These are phyloP conservation scores for Daubentonia madagascariensis DNA, from an alignment of 2,113 vertebrate species.

Conservation along the genomic window DNA sequence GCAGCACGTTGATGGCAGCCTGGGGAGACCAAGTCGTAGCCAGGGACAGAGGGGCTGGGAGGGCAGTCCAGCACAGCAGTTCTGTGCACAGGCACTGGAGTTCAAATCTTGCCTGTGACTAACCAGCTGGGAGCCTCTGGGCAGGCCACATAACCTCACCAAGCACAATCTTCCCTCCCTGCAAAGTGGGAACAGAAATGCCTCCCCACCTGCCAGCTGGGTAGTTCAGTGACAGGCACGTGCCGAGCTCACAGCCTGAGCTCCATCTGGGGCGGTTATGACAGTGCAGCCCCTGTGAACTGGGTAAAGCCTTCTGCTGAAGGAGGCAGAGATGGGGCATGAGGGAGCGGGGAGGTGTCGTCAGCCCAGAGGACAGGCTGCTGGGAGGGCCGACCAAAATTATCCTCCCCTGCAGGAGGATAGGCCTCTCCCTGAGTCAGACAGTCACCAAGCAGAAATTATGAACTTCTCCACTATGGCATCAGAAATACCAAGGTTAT, in stretches of 20 bases:
- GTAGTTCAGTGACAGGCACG: not conserved
- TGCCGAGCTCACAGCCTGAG: not conserved
- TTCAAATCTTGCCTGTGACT: not conserved
- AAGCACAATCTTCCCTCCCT: not conserved
- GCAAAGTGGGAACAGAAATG: not conserved
- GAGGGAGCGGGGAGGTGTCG: not conserved
- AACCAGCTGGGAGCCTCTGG: not conserved
- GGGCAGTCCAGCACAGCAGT: too few species aligned
- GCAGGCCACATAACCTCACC: not conserved
- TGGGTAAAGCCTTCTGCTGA: not conserved
- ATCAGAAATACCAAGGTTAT: constrained; percentile 49
- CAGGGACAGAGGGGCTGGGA: not conserved
- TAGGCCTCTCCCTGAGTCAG: not conserved
- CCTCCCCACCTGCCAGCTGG: not conserved
- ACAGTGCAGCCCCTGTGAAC: not conserved
- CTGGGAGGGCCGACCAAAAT: not conserved
- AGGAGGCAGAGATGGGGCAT: not conserved
- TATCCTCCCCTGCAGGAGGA: not conserved
- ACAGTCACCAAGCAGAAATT: not conserved
- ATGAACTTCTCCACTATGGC: not conserved
- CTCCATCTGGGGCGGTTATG: not conserved
- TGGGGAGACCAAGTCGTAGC: not conserved
- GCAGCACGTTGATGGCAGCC: not conserved
- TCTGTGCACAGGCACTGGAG: fast-evolving
- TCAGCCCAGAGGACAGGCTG: not conserved